phyloP scores from a whole-genome alignment of 1,140 invertebrate species.

The Eriosoma lanigerum region DNA sequence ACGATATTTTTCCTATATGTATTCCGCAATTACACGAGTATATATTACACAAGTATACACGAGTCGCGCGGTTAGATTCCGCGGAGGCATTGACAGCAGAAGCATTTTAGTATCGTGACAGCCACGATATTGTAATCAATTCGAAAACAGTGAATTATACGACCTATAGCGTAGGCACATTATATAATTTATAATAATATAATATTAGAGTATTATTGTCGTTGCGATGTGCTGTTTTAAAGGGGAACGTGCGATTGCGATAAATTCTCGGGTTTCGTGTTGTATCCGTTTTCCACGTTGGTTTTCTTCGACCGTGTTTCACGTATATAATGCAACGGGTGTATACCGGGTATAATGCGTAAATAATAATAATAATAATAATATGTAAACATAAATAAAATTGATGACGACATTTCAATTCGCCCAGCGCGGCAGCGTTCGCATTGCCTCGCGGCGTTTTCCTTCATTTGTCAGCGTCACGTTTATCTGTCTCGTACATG shows the following conservation, averaged over 20 bases:
- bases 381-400: conserved; percentile 49
- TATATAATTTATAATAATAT: too few relatives aligned
- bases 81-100: too few relatives aligned
- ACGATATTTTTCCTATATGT: too few relatives aligned
- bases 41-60: too few relatives aligned
- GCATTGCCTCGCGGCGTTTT: neutral
- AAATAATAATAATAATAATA: neutral
- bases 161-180: too few relatives aligned
- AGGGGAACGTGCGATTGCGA: neutral
- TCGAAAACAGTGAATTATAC: too few relatives aligned
- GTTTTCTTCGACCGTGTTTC: neutral
- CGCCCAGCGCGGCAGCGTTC: neutral
- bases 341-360: too few relatives aligned
- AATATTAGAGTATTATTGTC: neutral
- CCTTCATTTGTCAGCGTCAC: conserved; percentile 50
- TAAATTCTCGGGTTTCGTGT: conserved; percentile 32
- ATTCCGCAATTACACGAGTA: too few relatives aligned
- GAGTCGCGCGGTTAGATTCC: too few relatives aligned
- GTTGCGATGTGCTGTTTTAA: neutral
- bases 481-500: conserved; percentile 44
- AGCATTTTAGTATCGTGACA: too few relatives aligned
- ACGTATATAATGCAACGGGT: too few relatives aligned
- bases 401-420: conserved; percentile 51
- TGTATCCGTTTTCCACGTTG: conserved; percentile 21
- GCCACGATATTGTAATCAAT: too few relatives aligned